Evolutionary conservation across 92 coral and sea anemone species (phyloP).

Genomic region (Phymanthus crucifer): DNA sequence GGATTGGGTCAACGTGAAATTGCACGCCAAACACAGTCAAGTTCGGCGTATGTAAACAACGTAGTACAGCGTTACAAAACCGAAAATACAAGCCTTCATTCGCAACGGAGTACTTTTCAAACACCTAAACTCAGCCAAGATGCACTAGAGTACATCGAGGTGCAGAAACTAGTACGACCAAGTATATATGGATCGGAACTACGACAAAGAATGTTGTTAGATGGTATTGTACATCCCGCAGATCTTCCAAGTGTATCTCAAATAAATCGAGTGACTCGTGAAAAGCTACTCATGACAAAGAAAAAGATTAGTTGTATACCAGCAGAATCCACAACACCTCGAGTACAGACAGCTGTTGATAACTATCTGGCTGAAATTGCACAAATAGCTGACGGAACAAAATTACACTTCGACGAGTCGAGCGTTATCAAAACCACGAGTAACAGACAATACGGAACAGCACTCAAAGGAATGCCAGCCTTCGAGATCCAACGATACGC

Average conservation of each 20-base stretch:
- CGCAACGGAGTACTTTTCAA: conserved; percentile 1
- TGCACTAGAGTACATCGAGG: conserved; percentile 30
- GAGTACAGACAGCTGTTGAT: conserved; percentile 11
- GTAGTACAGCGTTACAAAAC: conserved; percentile 15
- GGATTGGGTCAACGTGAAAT: neutral
- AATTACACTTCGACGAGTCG: conserved; percentile 49
- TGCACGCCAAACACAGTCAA: conserved; percentile 4
- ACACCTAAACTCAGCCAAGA: conserved; percentile 15
- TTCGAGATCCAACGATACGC: conserved; percentile 64
- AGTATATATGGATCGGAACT: conserved; percentile 29
- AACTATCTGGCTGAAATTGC: conserved; percentile 28
- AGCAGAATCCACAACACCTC: conserved; percentile 8
- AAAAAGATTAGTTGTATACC: conserved; percentile 24
- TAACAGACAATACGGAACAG: conserved; percentile 48
- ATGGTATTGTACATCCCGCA: conserved; percentile 17
- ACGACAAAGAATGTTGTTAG: conserved; percentile 25
- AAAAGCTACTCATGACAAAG: conserved; percentile 25
- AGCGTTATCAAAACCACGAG: conserved; percentile 46
- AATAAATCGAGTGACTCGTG: conserved; percentile 25
- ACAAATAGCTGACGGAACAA: conserved; percentile 20
- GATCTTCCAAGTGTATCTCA: conserved; percentile 35
- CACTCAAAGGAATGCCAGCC: conserved; percentile 48
- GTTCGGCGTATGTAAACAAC: conserved; percentile 18
- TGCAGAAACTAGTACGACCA: conserved; percentile 32
- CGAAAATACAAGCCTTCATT: conserved; percentile 33